These are phyloP conservation scores for Microcebus lehilahytsara DNA, from an alignment of 2,113 vertebrate species.

Conservation along the genomic window DNA sequence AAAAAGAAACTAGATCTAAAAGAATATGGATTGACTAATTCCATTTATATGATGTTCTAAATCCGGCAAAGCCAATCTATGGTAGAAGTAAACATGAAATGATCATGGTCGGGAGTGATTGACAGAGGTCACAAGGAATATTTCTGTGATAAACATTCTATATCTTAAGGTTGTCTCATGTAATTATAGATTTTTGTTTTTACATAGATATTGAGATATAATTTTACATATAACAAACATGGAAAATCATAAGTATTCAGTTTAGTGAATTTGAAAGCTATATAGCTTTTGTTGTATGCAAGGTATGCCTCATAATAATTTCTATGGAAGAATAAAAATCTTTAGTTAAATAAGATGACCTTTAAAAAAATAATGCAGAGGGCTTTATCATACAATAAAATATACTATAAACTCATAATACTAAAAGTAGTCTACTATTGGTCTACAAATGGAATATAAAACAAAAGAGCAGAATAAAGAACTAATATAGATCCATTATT, in stretches of 20 bases:
- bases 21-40: not conserved
- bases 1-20: not conserved
- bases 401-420: not conserved
- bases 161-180: not conserved
- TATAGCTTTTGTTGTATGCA: not conserved
- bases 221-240: not conserved
- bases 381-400: constrained; percentile 35
- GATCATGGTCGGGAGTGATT: not conserved
- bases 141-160: not conserved
- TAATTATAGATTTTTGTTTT: constrained; percentile 39
- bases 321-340: constrained; percentile 31
- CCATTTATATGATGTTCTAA: not conserved
- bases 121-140: not conserved
- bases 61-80: not conserved
- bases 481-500: not conserved
- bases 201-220: not conserved
- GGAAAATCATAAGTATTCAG: not conserved
- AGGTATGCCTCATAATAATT: not conserved
- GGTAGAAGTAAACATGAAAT: not conserved
- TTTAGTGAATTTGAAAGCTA: constrained; percentile 47
- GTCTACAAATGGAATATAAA: not conserved
- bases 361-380: not conserved
- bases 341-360: not conserved
- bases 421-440: constrained; percentile 34
- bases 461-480: not conserved